Evolutionary conservation across 2,113 vertebrate species (phyloP).

Genomic region (Catharus bicknelli): DNA sequence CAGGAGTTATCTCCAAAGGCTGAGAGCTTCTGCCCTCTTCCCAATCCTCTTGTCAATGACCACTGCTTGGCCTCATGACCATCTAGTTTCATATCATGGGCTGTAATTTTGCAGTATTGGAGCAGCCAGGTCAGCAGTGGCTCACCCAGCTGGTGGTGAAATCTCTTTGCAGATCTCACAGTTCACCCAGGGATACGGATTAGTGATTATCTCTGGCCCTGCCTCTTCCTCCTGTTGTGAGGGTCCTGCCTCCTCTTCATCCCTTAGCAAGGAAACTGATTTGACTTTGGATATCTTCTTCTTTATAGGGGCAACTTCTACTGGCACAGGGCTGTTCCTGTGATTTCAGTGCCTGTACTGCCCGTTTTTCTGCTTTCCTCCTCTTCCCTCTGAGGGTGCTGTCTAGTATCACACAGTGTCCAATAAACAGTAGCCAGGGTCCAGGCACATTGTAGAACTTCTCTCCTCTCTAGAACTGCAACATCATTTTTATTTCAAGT

Average conservation of each 20-base stretch:
- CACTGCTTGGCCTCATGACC: background rate
- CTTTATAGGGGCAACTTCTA: background rate
- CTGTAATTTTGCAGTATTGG: background rate
- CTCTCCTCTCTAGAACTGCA: background rate
- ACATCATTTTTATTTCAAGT: background rate
- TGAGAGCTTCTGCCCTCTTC: background rate
- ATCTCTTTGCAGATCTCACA: background rate
- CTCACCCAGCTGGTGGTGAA: fast-evolving
- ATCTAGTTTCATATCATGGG: too few species aligned
- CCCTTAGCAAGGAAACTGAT: background rate
- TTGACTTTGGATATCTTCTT: background rate
- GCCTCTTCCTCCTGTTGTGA: background rate
- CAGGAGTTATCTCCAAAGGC: too few species aligned
- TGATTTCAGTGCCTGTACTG: background rate
- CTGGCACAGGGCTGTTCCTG: background rate
- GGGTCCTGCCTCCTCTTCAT: background rate
- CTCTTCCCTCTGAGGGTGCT: background rate
- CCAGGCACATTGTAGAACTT: background rate
- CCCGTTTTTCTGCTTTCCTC: background rate
- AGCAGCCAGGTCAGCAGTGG: background rate
- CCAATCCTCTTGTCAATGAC: background rate
- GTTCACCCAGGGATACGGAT: background rate
- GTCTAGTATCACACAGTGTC: background rate
- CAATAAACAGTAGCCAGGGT: background rate
- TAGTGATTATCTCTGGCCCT: background rate